phyloP scores from a whole-genome alignment of 1,140 invertebrate species.

The Papilio dardanus region DNA sequence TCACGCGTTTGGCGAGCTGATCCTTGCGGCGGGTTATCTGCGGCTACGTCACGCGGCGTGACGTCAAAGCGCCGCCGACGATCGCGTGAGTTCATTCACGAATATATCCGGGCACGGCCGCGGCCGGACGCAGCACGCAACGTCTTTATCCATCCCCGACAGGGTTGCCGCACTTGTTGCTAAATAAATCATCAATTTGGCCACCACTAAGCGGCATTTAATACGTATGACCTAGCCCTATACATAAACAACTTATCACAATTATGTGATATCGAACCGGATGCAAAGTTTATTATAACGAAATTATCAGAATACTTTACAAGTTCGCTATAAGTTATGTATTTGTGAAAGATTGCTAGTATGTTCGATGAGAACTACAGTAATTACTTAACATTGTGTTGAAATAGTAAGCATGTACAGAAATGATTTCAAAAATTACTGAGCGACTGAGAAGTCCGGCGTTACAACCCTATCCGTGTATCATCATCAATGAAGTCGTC shows the following conservation, averaged over 20 bases:
- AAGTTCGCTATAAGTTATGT: background rate
- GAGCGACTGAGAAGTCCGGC: background rate
- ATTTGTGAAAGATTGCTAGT: background rate
- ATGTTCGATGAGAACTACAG: background rate
- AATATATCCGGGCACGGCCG: slow-evolving; percentile 63
- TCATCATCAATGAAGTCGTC: slow-evolving; percentile 36
- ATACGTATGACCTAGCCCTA: background rate
- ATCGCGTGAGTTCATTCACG: slow-evolving; percentile 72
- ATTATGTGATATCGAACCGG: background rate
- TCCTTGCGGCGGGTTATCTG: slow-evolving; percentile 54
- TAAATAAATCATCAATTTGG: slow-evolving; percentile 21
- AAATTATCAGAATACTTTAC: background rate
- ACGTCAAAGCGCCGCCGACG: slow-evolving; percentile 56
- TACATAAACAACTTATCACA: background rate
- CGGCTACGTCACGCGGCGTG: slow-evolving; percentile 49
- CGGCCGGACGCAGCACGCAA: slow-evolving; percentile 44
- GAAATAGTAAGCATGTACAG: background rate
- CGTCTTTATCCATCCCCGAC: slow-evolving; percentile 33
- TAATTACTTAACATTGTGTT: background rate
- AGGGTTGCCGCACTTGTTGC: slow-evolving; percentile 12
- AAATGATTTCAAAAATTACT: background rate
- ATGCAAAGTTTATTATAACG: background rate
- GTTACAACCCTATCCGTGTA: background rate
- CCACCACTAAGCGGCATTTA: background rate
- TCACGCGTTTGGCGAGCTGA: slow-evolving; percentile 36